Evolutionary conservation across 2,888 invertebrate species (phyloP).

Genomic region (Coenonympha arcania): DNA sequence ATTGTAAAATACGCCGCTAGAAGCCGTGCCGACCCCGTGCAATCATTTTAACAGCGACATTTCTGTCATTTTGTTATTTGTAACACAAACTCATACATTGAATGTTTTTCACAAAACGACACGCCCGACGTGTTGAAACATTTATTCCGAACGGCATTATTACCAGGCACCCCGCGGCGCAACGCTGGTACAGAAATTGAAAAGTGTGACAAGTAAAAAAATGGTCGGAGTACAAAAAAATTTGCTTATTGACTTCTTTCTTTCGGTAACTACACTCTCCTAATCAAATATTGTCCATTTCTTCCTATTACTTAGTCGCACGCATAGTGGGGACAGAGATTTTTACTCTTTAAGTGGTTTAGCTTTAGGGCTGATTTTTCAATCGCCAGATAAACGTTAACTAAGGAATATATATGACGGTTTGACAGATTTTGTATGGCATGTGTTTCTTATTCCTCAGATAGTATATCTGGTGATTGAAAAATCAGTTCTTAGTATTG

Average conservation of each 20-base stretch:
- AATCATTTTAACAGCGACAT: neutral
- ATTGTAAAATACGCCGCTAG: no score
- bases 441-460: no score
- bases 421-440: no score
- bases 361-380: no score
- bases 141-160: slow-evolving; percentile 2
- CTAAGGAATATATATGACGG: no score
- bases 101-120: neutral
- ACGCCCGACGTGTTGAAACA: neutral
- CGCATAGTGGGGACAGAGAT: no score
- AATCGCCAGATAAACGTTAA: no score
- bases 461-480: no score
- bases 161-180: neutral
- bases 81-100: neutral
- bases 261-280: no score
- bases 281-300: neutral
- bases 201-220: slow-evolving; percentile 3
- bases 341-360: no score
- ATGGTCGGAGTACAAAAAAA: neutral
- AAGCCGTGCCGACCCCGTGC: no score
- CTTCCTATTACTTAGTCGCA: neutral
- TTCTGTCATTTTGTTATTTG: neutral
- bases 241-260: neutral
- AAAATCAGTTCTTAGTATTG: no score
- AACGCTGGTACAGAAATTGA: neutral